phyloP scores from a whole-genome alignment of 2,113 vertebrate genomes.

The Caranx melampygus region DNA sequence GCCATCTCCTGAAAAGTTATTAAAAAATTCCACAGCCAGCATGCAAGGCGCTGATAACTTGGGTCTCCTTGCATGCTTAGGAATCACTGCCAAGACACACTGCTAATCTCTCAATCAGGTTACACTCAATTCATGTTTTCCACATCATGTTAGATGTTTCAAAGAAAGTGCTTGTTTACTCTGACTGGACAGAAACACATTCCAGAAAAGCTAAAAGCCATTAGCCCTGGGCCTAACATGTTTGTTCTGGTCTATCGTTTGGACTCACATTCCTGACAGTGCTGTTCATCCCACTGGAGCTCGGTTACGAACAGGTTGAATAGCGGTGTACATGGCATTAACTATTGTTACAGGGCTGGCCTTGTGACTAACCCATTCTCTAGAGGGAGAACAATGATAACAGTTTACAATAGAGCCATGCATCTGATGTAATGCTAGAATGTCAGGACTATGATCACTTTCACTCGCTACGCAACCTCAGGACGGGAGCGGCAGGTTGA shows the following conservation, averaged over 20 bases:
- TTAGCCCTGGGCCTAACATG: constrained; percentile 1
- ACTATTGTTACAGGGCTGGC: constrained; percentile 54
- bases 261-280: constrained; percentile 42
- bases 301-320: constrained; percentile 27
- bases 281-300: constrained; percentile 20
- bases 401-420: constrained; percentile 52
- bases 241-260: constrained; percentile 48
- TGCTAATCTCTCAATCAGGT: constrained; percentile 25
- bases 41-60: constrained; percentile 18
- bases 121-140: constrained; percentile 23
- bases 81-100: constrained; percentile 16
- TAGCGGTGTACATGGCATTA: constrained; percentile 35
- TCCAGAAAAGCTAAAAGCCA: constrained; percentile 26
- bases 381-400: constrained; percentile 50
- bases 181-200: not conserved
- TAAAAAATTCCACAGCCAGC: constrained; percentile 25
- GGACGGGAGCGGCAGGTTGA: constrained; percentile 20
- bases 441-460: constrained; percentile 44
- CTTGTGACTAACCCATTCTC: constrained; percentile 46
- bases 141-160: constrained; percentile 23
- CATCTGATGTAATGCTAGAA: constrained; percentile 65
- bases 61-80: constrained; percentile 13
- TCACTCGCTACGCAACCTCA: constrained; percentile 36
- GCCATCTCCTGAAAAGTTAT: constrained; percentile 1
- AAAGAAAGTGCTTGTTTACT: constrained; percentile 28